Evolutionary conservation across 2,797 vertebrate species (phyloP).

Genomic region (Muscicapa comitata): DNA sequence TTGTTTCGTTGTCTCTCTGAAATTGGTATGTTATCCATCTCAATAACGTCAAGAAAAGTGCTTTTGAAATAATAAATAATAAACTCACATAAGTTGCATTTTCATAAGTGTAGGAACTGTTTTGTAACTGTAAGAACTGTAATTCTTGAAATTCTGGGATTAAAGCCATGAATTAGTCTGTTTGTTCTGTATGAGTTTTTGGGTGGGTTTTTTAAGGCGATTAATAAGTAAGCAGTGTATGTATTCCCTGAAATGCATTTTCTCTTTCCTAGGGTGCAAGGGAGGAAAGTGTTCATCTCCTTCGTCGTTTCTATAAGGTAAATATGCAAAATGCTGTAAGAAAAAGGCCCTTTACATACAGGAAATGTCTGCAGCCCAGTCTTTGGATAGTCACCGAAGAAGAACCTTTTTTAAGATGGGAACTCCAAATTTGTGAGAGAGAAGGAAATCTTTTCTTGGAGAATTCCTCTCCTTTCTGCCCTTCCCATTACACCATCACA

Average conservation of each 20-base stretch:
- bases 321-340: neutral
- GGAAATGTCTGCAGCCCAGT: neutral
- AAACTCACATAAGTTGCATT: neutral
- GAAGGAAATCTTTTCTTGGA: neutral
- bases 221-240: neutral
- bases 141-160: neutral
- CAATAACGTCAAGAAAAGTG: neutral
- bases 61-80: neutral
- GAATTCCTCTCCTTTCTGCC: neutral
- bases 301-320: slow-evolving; percentile 94
- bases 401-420: neutral
- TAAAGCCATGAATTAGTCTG: neutral
- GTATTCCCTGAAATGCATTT: neutral
- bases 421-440: neutral
- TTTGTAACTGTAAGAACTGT: neutral
- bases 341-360: fast-evolving
- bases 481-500: neutral
- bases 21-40: neutral
- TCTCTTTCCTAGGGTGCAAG: slow-evolving; percentile 85
- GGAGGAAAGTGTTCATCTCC: slow-evolving; percentile 94
- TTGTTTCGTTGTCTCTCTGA: neutral
- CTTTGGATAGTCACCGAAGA: neutral
- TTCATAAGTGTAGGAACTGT: neutral
- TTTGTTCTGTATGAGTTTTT: neutral
- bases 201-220: neutral